Base-by-base conservation (phyloP, 2,888 invertebrate genomes). In the Asteroscopus sphinx region DNA sequence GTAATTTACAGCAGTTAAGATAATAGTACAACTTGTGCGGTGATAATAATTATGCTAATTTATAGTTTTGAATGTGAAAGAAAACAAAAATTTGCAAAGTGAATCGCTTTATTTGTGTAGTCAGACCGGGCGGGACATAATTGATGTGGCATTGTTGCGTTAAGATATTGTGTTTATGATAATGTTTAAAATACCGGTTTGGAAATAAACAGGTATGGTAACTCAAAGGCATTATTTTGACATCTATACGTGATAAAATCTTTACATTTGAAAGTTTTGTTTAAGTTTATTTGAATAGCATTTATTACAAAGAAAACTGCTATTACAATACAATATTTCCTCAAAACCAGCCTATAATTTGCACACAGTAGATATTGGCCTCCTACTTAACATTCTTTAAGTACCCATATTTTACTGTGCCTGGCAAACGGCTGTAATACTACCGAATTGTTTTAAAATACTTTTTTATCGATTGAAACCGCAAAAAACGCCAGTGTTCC, bases 1-100 rank as follows among this genome's bases (percentile, higher is more conserved):
- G 58, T 55, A 58, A 72, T 75, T 68, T 49, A 32, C 53, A 39
- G 65, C 30, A 46, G 26, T 68, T 72, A 59, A 39, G 35, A 45
- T 68, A 57, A 67, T 49, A 36, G 17, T 42, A 17, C 48, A 35
- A 36, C 47, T 56, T 55, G 59, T 63, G 51, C 37, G 41, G 44
- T 42, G 57, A 59, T 51, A 58, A 45, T 54, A 17, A 57, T 61
- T 64, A 52, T 35, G 39, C 12, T 71, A 56, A 64, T 67, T 25
- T 36, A 45, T 39, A 13, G 3, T 33, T 41, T 61, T 46, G 60
- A 48, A 32, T 17, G 21, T 9, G 26, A 17, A 9, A 30, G 17
- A 36, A 54, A 59, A 58, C 4, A 39, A 13, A 42, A 28, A 3
- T 49, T 49, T 36, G 30, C 12, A 17, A 39, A 49, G 26, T 28